Conservation (phyloP, 2,797 vertebrate genomes). For the Lepus townsendii region DNA sequence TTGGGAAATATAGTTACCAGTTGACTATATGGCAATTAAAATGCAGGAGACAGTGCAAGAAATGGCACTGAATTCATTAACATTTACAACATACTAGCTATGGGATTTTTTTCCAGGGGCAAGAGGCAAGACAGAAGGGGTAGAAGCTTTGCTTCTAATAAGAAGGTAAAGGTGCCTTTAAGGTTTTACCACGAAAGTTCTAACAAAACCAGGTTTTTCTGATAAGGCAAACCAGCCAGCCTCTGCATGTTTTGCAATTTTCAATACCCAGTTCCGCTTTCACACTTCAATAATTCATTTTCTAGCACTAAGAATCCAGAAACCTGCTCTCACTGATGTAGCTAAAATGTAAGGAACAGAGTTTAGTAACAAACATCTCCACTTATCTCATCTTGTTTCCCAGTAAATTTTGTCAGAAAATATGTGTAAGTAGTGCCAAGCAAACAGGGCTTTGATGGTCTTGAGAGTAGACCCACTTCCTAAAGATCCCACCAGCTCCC, state of each 20-base stretch:
- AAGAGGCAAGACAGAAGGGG: constrained; percentile 22
- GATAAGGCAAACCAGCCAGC: constrained; percentile 61
- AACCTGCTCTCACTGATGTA: constrained; percentile 70
- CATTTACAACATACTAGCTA: constrained; percentile 66
- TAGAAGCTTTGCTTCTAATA: constrained; percentile 3
- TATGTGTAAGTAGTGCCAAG: constrained; percentile 57
- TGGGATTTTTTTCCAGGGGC: constrained; percentile 34
- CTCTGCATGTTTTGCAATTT: constrained; percentile 66
- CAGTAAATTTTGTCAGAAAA: constrained; percentile 75
- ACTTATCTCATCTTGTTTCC: constrained; percentile 70
- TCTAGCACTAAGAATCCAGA: constrained; percentile 72
- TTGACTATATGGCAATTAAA: constrained; percentile 70
- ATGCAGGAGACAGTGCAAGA: constrained; percentile 58
- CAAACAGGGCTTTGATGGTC: constrained; percentile 67
- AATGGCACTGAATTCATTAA: constrained; percentile 76
- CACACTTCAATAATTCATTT: constrained; percentile 76
- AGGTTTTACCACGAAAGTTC: constrained; percentile 48
- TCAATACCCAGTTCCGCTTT: constrained; percentile 44
- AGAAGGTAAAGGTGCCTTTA: constrained; percentile 40
- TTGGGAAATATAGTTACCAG: constrained; percentile 42
- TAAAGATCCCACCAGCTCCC: no score
- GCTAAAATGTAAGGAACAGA: constrained; percentile 77
- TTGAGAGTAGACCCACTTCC: neutral
- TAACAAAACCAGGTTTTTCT: constrained; percentile 56
- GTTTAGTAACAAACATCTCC: constrained; percentile 64